Base-by-base conservation (phyloP, 2,888 invertebrate genomes). In the Mythimna lalbum region DNA sequence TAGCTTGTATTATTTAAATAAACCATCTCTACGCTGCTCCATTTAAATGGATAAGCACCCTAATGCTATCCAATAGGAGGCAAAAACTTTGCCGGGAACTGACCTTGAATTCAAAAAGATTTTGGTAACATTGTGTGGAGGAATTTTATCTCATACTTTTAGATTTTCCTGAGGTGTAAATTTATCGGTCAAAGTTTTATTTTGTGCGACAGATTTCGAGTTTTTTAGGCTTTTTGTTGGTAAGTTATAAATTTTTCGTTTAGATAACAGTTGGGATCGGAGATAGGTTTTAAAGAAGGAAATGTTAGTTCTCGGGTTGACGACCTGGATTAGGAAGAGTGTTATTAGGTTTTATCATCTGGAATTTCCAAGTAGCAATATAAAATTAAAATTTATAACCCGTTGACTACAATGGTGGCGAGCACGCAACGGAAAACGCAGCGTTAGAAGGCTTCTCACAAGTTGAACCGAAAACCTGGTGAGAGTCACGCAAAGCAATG, bases 111-210 rank as follows among this genome's bases (percentile, higher is more conserved):
- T 49, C 33, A 23, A 69, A 39, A 77, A 69, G 57, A 81, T 76
- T 81, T 59, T 27, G 57, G 64, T 53, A 47, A 69, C 61, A 49
- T 36, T 64, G 52, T 23, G 77, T 69, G 36, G 2, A 39, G 27
- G 9, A 63, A 64, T 63, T 63, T 79, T 63, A 73, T 75, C 74
- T 81, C 64, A 63, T 56, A 56, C 55, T 55, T 63, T 19, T 19
- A 52, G 65, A 56, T 64, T 79, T 52, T 10, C 1, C 31, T 39
- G 7, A 73, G 78, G 72, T 73, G 72, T 69, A 50, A 73, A 73
- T 70, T 73, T 73, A 77, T 77, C 19, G 36, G 50, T n/a, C 4
- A 1, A 69, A 73, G 70, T 77, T 77, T 66, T 14, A 69, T 77
- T 59, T 73, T 77, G 49, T 76, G 2, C 12, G 19, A 43, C 1